A percentile compares a stretch with the other conserved stretches of the same genome.
These are phyloP conservation scores for Calephelis nemesis DNA, from an alignment of 1,140 invertebrate genomes.

Conservation along the genomic window DNA sequence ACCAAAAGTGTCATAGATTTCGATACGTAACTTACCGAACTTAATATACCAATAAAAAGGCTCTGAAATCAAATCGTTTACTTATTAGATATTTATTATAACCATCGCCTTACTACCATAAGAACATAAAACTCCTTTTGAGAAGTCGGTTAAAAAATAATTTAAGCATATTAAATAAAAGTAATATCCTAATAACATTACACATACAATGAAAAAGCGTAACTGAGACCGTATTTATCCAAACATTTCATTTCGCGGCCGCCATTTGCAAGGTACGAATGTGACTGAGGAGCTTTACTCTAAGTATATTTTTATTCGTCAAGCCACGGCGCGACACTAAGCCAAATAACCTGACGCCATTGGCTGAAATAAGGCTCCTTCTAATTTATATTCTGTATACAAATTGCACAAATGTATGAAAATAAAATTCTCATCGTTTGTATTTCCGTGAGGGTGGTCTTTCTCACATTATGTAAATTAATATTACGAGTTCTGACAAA, in stretches of 20 bases:
- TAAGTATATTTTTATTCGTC: constrained; percentile 62
- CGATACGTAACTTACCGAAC: too few relatives aligned
- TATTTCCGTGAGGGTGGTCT: constrained; percentile 56
- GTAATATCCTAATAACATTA: constrained; percentile 11
- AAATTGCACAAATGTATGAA: constrained; percentile 72
- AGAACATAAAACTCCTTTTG: too few relatives aligned
- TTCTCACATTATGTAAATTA: constrained; percentile 68
- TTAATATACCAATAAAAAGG: too few relatives aligned
- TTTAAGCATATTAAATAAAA: not conserved
- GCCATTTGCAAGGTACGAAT: constrained; percentile 53
- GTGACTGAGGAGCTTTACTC: constrained; percentile 50
- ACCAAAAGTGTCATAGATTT: too few relatives aligned
- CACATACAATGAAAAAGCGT: constrained; percentile 6
- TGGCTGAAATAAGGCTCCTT: constrained; percentile 64
- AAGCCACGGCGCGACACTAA: constrained; percentile 56
- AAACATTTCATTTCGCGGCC: constrained; percentile 45
- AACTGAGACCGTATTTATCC: constrained; percentile 28
- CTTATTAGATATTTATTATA: too few relatives aligned
- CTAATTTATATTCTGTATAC: constrained; percentile 77
- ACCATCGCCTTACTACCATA: too few relatives aligned
- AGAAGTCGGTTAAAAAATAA: too few relatives aligned
- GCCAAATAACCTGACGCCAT: constrained; percentile 66
- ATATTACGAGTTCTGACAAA: constrained; percentile 63
- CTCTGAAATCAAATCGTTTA: too few relatives aligned
- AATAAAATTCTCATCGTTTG: constrained; percentile 70